Evolutionary conservation across 2,888 invertebrate species (phyloP).

Genomic region (Falcaria lacertinaria): DNA sequence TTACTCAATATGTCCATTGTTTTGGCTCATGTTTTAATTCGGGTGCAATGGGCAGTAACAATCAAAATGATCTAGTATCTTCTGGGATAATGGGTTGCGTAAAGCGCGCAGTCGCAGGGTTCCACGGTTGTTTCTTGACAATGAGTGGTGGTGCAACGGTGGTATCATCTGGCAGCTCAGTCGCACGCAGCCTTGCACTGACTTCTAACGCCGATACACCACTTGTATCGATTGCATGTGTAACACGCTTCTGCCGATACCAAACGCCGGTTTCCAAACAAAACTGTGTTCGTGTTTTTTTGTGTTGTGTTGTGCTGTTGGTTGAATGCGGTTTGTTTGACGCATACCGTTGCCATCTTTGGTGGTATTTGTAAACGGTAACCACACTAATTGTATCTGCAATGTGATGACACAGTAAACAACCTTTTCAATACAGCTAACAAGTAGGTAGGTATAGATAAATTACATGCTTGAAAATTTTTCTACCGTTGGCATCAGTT

Average conservation of each 20-base stretch:
- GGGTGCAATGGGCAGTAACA: conserved; percentile 43
- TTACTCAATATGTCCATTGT: conserved; percentile 25
- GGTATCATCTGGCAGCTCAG: conserved; percentile 51
- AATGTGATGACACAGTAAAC: background rate
- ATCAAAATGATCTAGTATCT: conserved; percentile 62
- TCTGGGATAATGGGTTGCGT: conserved; percentile 69
- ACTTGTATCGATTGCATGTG: conserved; percentile 21
- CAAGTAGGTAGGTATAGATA: background rate
- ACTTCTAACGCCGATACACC: conserved; percentile 44
- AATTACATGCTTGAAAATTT: background rate
- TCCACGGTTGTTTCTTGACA: conserved; percentile 71
- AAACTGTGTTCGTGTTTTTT: conserved; percentile 20
- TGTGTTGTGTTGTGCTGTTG: conserved; percentile 23
- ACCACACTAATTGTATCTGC: background rate
- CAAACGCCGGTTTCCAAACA: conserved; percentile 16
- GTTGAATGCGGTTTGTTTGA: conserved; percentile 37
- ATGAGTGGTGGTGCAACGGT: conserved; percentile 71
- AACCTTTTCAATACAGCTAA: background rate
- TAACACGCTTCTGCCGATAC: conserved; percentile 10
- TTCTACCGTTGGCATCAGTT: background rate
- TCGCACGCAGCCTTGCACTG: conserved; percentile 62
- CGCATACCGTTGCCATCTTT: conserved; percentile 8
- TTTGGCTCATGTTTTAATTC: conserved; percentile 29
- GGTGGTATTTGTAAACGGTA: background rate
- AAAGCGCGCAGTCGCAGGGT: conserved; percentile 58